Evolutionary conservation across 2,797 vertebrate genomes (phyloP).

Genomic region (Microctenopoma lineatum): DNA sequence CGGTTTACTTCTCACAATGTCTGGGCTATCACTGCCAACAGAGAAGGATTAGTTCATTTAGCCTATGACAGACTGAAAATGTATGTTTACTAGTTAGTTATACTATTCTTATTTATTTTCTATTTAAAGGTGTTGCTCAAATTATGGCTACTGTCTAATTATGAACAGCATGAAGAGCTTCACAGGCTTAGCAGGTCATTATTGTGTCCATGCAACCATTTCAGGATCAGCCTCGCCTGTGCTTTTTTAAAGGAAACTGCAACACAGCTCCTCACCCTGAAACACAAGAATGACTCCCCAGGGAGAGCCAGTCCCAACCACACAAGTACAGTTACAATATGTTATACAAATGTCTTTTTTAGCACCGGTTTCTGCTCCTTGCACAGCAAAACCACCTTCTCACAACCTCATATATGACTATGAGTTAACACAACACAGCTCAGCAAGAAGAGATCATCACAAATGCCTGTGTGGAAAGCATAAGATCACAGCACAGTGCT

Average conservation of each 20-base stretch:
- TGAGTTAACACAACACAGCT: neutral
- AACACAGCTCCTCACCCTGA: constrained; percentile 12
- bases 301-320: neutral
- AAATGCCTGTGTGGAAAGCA: neutral
- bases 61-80: neutral
- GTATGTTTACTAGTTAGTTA: neutral
- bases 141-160: neutral
- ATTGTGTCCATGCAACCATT: constrained; percentile 20
- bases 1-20: constrained; percentile 8
- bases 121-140: neutral
- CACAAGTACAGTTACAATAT: neutral
- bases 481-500: neutral
- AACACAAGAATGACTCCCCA: constrained; percentile 5
- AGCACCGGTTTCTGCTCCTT: neutral
- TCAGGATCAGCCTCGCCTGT: constrained; percentile 33
- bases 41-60: constrained; percentile 32
- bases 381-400: neutral
- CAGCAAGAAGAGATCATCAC: neutral
- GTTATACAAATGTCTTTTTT: neutral
- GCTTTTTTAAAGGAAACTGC: neutral
- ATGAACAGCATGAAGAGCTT: constrained; percentile 1
- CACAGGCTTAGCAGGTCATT: constrained; percentile 5
- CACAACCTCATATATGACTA: neutral
- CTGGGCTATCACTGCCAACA: constrained; percentile 1
- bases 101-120: neutral